Conservation (phyloP, 2,888 invertebrate genomes). For the Epiblema foenella region DNA sequence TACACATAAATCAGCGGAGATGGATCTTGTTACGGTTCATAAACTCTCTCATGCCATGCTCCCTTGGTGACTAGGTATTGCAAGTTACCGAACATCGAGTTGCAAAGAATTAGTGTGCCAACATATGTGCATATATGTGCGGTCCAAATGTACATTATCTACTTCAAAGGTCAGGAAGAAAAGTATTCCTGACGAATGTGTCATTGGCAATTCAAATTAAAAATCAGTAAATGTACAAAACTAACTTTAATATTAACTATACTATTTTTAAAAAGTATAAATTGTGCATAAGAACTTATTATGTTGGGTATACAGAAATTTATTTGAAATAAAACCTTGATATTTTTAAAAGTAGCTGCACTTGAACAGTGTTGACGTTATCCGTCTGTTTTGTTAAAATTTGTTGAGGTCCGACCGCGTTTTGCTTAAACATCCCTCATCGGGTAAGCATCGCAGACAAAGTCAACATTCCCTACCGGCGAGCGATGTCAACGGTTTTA, state of each 20-base stretch:
- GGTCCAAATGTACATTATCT: neutral
- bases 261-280: no score
- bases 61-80: neutral
- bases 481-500: slow-evolving; percentile 5
- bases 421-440: slow-evolving; percentile 13
- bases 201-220: no score
- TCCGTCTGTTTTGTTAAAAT: slow-evolving; percentile 9
- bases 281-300: no score
- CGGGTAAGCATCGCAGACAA: neutral
- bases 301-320: no score
- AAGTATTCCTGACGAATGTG: no score
- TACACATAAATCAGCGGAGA: slow-evolving; percentile 1
- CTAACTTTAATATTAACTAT: no score
- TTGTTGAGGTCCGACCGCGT: slow-evolving; percentile 9
- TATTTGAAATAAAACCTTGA: no score
- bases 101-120: neutral
- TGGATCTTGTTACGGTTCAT: slow-evolving; percentile 12
- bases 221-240: no score
- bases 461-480: neutral
- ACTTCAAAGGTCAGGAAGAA: no score
- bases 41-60: slow-evolving; percentile 4
- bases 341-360: neutral
- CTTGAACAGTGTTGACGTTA: slow-evolving; percentile 1
- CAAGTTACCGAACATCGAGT: neutral
- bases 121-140: neutral